These are phyloP conservation scores for Neoniphon sammara DNA, from an alignment of 2,797 vertebrate genomes.

Conservation along the genomic window DNA sequence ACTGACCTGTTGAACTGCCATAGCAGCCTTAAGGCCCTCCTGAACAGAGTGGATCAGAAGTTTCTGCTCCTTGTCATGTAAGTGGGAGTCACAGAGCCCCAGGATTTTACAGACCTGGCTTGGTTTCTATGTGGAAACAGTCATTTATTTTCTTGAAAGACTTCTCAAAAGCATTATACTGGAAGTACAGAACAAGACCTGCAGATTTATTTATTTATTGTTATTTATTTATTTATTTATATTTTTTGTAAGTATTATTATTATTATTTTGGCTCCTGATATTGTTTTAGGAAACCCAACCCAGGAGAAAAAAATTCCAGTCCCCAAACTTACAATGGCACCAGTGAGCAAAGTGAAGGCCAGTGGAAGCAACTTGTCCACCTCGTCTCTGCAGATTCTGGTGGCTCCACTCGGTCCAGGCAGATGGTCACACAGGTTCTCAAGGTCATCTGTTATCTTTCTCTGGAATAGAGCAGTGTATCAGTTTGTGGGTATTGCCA, in stretches of 20 bases:
- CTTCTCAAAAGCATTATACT: no score
- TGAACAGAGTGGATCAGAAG: constrained; percentile 63
- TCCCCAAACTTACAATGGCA: constrained; percentile 60
- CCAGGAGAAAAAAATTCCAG: neutral
- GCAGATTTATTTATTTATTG: neutral
- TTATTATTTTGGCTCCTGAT: no score
- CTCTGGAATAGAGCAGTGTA: constrained; percentile 58
- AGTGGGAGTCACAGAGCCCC: constrained; percentile 71
- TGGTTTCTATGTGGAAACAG: constrained; percentile 72
- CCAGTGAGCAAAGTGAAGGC: constrained; percentile 73
- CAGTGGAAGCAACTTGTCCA: constrained; percentile 76
- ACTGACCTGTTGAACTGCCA: constrained; percentile 52
- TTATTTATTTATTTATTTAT: no score
- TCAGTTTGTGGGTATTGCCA: neutral
- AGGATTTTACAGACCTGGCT: constrained; percentile 71
- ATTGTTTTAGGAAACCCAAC: neutral
- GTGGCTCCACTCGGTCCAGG: constrained; percentile 42
- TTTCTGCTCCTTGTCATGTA: constrained; percentile 40
- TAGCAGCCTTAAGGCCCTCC: constrained; percentile 53
- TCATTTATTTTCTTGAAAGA: no score
- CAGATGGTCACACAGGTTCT: constrained; percentile 71
- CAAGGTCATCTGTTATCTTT: constrained; percentile 65
- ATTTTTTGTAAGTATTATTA: no score
- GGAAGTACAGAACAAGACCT: neutral
- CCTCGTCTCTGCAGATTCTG: constrained; percentile 71